phyloP scores from a whole-genome alignment of 30 jellyfish, hydroid and myxozoan species.

The Pseudorhiza aurosa region DNA sequence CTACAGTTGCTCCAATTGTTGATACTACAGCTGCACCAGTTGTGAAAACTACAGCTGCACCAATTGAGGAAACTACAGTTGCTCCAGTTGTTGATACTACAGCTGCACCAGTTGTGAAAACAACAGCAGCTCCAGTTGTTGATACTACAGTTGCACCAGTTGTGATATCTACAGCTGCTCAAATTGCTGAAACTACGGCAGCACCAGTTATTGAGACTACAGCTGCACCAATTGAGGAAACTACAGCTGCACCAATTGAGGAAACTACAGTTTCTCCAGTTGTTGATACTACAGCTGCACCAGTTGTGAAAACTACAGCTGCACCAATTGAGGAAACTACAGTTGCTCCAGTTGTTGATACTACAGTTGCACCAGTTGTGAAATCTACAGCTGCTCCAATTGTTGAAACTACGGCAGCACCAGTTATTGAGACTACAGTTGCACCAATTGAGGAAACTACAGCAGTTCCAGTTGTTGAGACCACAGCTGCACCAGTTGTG shows the following conservation, averaged over 20 bases:
- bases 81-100: constrained; percentile 5
- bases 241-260: constrained; percentile 29
- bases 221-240: constrained; percentile 33
- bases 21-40: constrained; percentile 1
- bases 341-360: constrained; percentile 11
- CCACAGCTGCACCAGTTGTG: background rate
- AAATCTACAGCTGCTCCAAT: constrained; percentile 30
- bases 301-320: background rate
- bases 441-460: constrained; percentile 11
- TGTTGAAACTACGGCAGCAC: constrained; percentile 18
- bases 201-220: constrained; percentile 21
- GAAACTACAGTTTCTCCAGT: background rate
- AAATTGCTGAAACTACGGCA: constrained; percentile 12
- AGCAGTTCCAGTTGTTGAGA: background rate
- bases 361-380: constrained; percentile 34
- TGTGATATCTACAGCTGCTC: constrained; percentile 12
- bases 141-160: constrained; percentile 11
- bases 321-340: constrained; percentile 21
- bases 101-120: constrained; percentile 15
- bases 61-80: constrained; percentile 24
- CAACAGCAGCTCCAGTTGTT: constrained; percentile 22
- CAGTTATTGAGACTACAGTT: constrained; percentile 7
- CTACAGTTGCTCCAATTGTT: constrained; percentile 17
- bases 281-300: constrained; percentile 24
- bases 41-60: constrained; percentile 14